Conservation (phyloP, 2,113 vertebrate genomes). For the Macaca fascicularis region T2T-MFA8v1.1 NC_088381.1:121738501-121739000, state of each 20-base stretch:
- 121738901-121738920: background rate
- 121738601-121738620: background rate
- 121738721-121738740: background rate
- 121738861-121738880: background rate
- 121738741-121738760: background rate
- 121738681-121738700: background rate
- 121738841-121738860: background rate
- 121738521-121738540: background rate
- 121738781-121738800: background rate
- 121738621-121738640: background rate
- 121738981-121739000: rapidly evolving
- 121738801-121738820: background rate
- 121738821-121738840: background rate
- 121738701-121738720: background rate
- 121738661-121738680: background rate
- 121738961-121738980: rapidly evolving
- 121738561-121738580: background rate
- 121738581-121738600: background rate
- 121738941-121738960: background rate
- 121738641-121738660: background rate
- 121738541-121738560: background rate
- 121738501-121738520: background rate
- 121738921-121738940: background rate
- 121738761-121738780: too few relatives aligned
- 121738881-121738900: background rate